phyloP scores from a whole-genome alignment of 2,113 vertebrate species.

The Spea multiplicata region DNA sequence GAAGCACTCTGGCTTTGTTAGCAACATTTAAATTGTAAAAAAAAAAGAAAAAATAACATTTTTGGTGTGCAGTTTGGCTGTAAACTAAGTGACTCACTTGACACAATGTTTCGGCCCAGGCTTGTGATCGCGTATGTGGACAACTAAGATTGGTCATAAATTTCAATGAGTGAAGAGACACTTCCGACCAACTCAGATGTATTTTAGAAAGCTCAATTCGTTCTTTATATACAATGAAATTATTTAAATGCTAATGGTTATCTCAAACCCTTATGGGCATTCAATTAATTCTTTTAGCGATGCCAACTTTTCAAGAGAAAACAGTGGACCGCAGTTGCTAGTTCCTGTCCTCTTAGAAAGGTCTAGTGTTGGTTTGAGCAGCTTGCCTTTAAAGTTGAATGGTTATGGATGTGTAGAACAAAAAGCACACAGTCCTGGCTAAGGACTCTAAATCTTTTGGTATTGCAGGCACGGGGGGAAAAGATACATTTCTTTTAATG shows the following conservation, averaged over 20 bases:
- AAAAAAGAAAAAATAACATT: too few relatives aligned
- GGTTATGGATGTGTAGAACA: too few relatives aligned
- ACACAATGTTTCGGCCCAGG: constrained; percentile 31
- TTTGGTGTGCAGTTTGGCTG: not conserved
- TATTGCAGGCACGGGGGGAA: not conserved
- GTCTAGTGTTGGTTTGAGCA: constrained; percentile 22
- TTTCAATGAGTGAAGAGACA: constrained; percentile 37
- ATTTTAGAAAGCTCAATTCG: constrained; percentile 34
- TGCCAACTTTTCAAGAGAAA: constrained; percentile 11
- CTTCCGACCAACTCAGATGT: constrained; percentile 28
- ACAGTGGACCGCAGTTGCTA: constrained; percentile 42
- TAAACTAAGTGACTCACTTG: constrained; percentile 30
- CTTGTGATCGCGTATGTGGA: constrained; percentile 26
- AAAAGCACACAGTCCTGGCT: too few relatives aligned
- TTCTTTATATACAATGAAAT: constrained; percentile 29
- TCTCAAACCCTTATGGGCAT: constrained; percentile 31
- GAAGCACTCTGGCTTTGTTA: not conserved
- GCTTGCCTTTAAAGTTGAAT: constrained; percentile 7
- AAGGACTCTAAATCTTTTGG: not conserved
- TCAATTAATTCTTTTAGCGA: constrained; percentile 20
- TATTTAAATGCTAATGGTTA: constrained; percentile 41
- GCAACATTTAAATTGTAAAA: too few relatives aligned
- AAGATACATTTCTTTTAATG: not conserved
- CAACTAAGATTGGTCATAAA: constrained; percentile 17
- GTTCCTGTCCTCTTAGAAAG: constrained; percentile 26